A percentile compares a stretch with the other conserved stretches of the same genome.
phyloP scores from a whole-genome alignment of 2,888 invertebrate genomes.

The Polydesmus complanatus region DNA sequence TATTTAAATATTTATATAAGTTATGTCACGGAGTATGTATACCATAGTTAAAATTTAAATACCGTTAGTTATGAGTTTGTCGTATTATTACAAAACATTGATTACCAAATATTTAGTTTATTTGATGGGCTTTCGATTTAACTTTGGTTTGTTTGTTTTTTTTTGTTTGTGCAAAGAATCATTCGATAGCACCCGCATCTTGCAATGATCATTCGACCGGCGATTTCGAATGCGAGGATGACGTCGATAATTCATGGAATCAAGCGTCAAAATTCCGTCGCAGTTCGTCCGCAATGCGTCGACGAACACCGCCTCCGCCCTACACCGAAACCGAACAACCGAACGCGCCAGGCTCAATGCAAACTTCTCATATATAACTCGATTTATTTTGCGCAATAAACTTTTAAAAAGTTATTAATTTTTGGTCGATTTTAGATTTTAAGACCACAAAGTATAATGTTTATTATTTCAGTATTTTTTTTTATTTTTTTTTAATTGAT shows the following conservation, averaged over 20 bases:
- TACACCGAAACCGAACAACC: not conserved
- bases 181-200: not conserved
- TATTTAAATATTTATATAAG: no score
- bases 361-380: not conserved
- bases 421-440: no score
- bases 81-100: no score
- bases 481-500: no score
- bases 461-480: no score
- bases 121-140: not conserved
- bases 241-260: not conserved
- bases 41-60: no score
- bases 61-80: no score
- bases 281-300: not conserved
- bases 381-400: no score
- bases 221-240: not conserved
- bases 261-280: not conserved
- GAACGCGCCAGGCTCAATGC: not conserved
- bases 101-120: no score
- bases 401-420: no score
- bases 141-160: not conserved
- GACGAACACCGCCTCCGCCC: not conserved
- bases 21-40: no score
- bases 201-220: not conserved
- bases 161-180: not conserved
- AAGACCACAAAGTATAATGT: no score